A percentile compares a stretch with the other conserved stretches of the same genome.
Conservation (phyloP, 2,797 vertebrate genomes). For the Atherinosoma microstoma region DNA sequence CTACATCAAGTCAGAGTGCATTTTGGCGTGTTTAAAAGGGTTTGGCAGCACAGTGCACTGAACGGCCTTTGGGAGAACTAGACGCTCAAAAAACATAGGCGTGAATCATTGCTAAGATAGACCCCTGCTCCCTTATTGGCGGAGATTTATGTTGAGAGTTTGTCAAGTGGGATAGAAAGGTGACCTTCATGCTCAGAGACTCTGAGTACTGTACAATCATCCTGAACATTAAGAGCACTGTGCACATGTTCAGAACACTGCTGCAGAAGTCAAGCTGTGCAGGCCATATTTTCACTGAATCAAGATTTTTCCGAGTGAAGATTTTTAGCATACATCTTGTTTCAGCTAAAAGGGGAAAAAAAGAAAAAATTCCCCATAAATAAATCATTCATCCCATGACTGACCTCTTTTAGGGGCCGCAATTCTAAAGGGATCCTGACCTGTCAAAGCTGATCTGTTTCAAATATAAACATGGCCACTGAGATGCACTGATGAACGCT, state of each 20-base stretch:
- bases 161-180: constrained; percentile 62
- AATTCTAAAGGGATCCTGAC: constrained; percentile 76
- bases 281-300: constrained; percentile 40
- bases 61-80: constrained; percentile 54
- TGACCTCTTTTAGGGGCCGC: constrained; percentile 79
- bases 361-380: constrained; percentile 39
- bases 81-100: constrained; percentile 55
- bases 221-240: constrained; percentile 34
- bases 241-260: constrained; percentile 31
- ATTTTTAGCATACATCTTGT: constrained; percentile 44
- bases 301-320: constrained; percentile 3
- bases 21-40: constrained; percentile 60
- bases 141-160: constrained; percentile 66
- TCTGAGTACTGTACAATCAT: constrained; percentile 37
- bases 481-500: constrained; percentile 52
- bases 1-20: constrained; percentile 48
- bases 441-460: constrained; percentile 85
- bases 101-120: constrained; percentile 44
- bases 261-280: constrained; percentile 18
- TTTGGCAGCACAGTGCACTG: constrained; percentile 59
- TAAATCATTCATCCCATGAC: constrained; percentile 72
- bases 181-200: constrained; percentile 61
- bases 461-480: constrained; percentile 81
- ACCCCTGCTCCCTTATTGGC: constrained; percentile 52
- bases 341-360: constrained; percentile 36